These are phyloP conservation scores for Vespertilio murinus DNA, from an alignment of 2,797 vertebrate genomes.

Conservation along the genomic window DNA sequence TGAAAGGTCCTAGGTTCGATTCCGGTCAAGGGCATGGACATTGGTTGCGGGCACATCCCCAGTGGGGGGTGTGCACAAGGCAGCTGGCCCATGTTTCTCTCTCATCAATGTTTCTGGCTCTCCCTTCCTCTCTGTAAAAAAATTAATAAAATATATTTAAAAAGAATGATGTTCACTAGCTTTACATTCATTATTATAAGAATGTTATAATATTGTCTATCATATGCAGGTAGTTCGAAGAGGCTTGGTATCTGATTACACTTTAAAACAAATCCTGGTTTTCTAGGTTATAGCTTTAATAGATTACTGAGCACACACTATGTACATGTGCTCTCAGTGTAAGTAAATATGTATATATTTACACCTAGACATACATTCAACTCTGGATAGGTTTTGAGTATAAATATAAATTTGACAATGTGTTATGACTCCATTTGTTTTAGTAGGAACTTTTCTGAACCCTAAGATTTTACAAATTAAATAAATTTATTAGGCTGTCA, in stretches of 20 bases:
- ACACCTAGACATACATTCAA: background rate
- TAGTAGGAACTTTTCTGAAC: background rate
- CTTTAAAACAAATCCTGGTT: background rate
- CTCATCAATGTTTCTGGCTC: no score
- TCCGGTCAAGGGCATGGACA: no score
- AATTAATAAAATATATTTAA: no score
- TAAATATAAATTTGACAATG: slow-evolving; percentile 23
- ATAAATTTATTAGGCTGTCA: slow-evolving; percentile 36
- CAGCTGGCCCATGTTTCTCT: no score
- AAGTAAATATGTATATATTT: background rate
- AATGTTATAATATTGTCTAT: background rate
- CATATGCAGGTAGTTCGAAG: background rate
- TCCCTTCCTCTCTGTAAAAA: no score
- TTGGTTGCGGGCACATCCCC: no score
- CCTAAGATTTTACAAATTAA: slow-evolving; percentile 32
- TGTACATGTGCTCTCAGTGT: background rate
- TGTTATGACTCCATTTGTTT: slow-evolving; percentile 2
- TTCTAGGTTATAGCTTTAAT: background rate
- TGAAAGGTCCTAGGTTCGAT: no score
- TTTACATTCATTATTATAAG: background rate
- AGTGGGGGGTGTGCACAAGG: no score
- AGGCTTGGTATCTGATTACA: background rate
- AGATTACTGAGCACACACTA: background rate
- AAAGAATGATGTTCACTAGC: background rate
- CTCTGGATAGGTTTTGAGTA: background rate